These are phyloP conservation scores for Yponomeuta cagnagella DNA, from an alignment of 2,888 invertebrate species.

Conservation along the genomic window DNA sequence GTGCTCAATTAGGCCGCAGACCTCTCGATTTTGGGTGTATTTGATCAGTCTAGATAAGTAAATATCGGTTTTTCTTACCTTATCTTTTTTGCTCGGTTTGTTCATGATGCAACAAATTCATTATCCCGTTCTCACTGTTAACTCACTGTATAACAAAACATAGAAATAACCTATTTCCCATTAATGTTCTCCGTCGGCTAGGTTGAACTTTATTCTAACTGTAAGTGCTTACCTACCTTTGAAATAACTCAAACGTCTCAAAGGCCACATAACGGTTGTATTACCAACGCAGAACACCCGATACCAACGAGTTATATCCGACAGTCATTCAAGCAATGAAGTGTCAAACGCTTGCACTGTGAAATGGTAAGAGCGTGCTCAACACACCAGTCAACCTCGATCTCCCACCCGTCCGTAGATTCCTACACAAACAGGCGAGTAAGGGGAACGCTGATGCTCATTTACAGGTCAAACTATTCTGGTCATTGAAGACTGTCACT, in stretches of 20 bases:
- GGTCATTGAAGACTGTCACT: background rate
- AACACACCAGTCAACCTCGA: background rate
- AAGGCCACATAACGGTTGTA: background rate
- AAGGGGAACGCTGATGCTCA: background rate
- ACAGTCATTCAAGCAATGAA: constrained; percentile 34
- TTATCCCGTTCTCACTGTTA: too few relatives aligned
- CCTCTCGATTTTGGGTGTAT: too few relatives aligned
- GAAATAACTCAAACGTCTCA: background rate
- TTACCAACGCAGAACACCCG: background rate
- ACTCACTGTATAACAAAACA: too few relatives aligned
- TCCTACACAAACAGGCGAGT: background rate
- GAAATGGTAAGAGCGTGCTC: background rate
- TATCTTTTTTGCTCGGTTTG: too few relatives aligned
- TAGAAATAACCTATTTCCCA: too few relatives aligned
- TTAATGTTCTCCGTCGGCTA: too few relatives aligned
- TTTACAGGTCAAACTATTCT: background rate
- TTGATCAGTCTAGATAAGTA: too few relatives aligned
- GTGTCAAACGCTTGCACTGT: constrained; percentile 35
- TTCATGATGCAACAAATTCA: too few relatives aligned
- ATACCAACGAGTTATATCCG: constrained; percentile 35
- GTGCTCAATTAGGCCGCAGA: too few relatives aligned
- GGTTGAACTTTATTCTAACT: too few relatives aligned
- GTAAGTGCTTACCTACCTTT: background rate
- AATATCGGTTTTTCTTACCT: too few relatives aligned
- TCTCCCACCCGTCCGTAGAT: background rate